Evolutionary conservation across 2,797 vertebrate species (phyloP).

Genomic region (Hafferia zeledoni): DNA sequence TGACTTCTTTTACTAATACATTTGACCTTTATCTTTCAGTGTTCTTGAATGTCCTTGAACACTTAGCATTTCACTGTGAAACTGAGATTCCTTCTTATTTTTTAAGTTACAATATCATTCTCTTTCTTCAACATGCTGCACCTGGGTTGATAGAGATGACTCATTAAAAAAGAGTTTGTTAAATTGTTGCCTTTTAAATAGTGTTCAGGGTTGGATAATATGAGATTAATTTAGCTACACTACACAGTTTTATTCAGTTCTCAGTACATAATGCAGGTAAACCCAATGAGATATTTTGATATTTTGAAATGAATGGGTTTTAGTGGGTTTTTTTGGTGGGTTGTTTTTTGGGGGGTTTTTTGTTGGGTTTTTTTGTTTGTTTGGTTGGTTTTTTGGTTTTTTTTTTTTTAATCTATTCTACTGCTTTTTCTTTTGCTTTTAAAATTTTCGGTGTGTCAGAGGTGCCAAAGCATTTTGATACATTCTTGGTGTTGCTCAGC

Average conservation of each 20-base stretch:
- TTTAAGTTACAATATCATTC: neutral
- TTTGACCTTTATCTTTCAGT: conserved; percentile 46
- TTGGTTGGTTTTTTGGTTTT: no score
- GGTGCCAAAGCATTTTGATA: neutral
- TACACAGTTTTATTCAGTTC: neutral
- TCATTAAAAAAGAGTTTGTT: neutral
- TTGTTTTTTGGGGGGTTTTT: no score
- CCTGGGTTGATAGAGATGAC: neutral
- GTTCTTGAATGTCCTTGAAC: conserved; percentile 12
- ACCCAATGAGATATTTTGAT: neutral
- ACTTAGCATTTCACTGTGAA: neutral
- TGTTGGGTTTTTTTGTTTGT: no score
- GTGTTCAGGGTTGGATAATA: neutral
- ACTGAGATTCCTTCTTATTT: neutral
- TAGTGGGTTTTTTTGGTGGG: no score
- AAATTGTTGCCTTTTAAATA: neutral
- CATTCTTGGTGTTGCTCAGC: neutral
- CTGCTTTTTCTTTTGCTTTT: neutral
- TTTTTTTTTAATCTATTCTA: neutral
- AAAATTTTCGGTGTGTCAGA: neutral
- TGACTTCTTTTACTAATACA: conserved; percentile 19
- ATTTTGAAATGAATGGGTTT: neutral
- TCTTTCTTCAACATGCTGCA: neutral
- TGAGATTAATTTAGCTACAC: neutral
- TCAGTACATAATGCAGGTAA: neutral